Base-by-base conservation (phyloP, 2,888 invertebrate genomes). In the Tetropium fuscum region DNA sequence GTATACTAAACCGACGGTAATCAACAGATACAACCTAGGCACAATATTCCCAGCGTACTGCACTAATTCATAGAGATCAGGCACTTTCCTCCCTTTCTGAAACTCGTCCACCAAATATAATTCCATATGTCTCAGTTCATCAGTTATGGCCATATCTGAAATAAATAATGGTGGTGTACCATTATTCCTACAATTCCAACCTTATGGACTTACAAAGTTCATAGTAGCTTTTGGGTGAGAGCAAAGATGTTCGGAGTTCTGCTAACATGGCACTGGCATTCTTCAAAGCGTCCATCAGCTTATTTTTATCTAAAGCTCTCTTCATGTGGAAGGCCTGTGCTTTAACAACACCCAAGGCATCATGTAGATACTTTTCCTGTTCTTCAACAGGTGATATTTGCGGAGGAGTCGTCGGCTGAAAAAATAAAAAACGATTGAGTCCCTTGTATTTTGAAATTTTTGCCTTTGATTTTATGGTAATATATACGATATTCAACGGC, bases 1-100 rank as follows among this genome's bases (percentile, higher is more conserved):
- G 80, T 98, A 99, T 11, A 99, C 98, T 69, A 99, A 87, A 3
- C 99, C 99, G 11, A 99, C 98, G 1, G 99, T 99, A 64, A 99
- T 98, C 22, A 99, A 85, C 60, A 99, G 84, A 82, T 99, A 98
- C 84, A 99, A 83, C 71, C 99, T 85, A 0, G 98, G 98, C 15
- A 99, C 97, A 78, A 99, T 99, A 81, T 98, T 98, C 16, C 98
- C 98, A 59, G 99, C 98, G 81, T 99, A 99, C 82, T 99, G 99
- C 0, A 99, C 99, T 58, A 98, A 84, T 80, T 99, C 99, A 77
- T 99, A 99, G 27, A 99, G 84, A 83, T 99, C 98, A 0, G 95
- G 91, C 0, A 98, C 96, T 82, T 95, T 96, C 38, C 94, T 87
- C 0, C 96, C 97, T 82, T 96, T 96, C 79, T 95, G 93, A 83